Conservation (phyloP, 2,797 vertebrate genomes). For the Sebastes itinus region DNA sequence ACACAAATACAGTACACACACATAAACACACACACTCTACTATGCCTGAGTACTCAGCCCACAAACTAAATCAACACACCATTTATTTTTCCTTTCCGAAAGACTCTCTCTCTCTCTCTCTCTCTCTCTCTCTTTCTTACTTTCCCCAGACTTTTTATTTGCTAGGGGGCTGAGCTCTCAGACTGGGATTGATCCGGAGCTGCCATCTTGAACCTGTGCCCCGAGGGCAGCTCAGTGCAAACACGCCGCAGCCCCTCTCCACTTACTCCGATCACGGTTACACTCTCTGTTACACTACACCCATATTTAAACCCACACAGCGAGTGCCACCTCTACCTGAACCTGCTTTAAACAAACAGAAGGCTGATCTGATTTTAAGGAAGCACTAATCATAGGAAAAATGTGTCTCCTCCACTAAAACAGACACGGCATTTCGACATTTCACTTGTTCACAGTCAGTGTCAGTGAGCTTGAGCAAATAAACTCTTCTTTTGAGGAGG, state of each 20-base stretch:
- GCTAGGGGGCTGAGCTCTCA: conserved; percentile 67
- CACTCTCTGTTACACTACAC: conserved; percentile 46
- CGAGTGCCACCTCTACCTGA: conserved; percentile 2
- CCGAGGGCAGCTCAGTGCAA: conserved; percentile 77
- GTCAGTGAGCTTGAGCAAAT: conserved; percentile 14
- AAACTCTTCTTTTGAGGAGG: conserved; percentile 20
- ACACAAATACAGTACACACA: conserved; percentile 1
- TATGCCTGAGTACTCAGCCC: conserved; percentile 31
- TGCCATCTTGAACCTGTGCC: conserved; percentile 75
- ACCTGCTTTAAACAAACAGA: conserved; percentile 5
- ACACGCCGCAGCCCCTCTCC: conserved; percentile 70
- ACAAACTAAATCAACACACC: conserved; percentile 65
- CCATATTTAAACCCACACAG: neutral
- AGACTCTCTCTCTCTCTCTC: conserved; percentile 37
- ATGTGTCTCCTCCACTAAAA: neutral
- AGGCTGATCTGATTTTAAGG: neutral
- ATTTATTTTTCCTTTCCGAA: conserved; percentile 56
- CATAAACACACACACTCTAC: neutral
- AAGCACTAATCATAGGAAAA: neutral
- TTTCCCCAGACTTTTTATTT: conserved; percentile 70
- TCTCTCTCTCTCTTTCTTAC: conserved; percentile 42
- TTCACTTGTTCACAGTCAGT: neutral
- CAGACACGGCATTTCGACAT: neutral
- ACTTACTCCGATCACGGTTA: conserved; percentile 60
- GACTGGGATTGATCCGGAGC: conserved; percentile 77